Evolutionary conservation across 2,797 vertebrate species (phyloP).

Genomic region (Melanotaenia maccullochi): DNA sequence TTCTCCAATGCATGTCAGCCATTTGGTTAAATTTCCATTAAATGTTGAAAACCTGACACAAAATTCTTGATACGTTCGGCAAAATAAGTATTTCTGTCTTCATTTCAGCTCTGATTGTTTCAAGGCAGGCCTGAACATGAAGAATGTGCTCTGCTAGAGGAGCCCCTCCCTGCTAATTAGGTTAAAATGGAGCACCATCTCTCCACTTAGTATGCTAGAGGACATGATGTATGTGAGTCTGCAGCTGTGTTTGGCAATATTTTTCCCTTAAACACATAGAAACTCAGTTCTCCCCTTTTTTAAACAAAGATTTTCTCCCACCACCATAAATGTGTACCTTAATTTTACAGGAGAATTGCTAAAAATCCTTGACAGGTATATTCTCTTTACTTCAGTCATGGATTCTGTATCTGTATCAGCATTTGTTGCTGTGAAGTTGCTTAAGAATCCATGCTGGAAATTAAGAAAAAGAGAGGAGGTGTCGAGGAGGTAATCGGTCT

Average conservation of each 20-base stretch:
- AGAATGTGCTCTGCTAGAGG: constrained; percentile 20
- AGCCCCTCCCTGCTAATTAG: constrained; percentile 65
- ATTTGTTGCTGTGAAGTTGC: neutral
- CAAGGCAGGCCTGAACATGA: constrained; percentile 11
- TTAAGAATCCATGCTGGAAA: neutral
- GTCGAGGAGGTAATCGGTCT: constrained; percentile 19
- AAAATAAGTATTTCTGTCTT: neutral
- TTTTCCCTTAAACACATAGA: neutral
- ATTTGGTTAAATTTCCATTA: neutral
- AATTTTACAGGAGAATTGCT: neutral
- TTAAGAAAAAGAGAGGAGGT: neutral
- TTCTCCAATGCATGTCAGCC: no score
- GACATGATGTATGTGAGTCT: constrained; percentile 21
- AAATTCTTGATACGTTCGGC: neutral
- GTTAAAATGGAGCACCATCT: constrained; percentile 58
- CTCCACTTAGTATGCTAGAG: constrained; percentile 58
- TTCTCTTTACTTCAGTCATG: neutral
- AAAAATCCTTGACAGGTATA: neutral
- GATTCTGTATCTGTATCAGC: neutral
- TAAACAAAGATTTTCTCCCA: neutral
- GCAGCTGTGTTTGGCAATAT: neutral
- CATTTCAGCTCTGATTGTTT: constrained; percentile 1
- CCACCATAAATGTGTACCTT: neutral
- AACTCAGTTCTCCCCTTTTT: neutral
- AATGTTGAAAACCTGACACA: neutral